Percentiles rank a stretch among this genome's conserved stretches.
phyloP scores from a whole-genome alignment of 2,113 vertebrate genomes.

The Triplophysa rosa region DNA sequence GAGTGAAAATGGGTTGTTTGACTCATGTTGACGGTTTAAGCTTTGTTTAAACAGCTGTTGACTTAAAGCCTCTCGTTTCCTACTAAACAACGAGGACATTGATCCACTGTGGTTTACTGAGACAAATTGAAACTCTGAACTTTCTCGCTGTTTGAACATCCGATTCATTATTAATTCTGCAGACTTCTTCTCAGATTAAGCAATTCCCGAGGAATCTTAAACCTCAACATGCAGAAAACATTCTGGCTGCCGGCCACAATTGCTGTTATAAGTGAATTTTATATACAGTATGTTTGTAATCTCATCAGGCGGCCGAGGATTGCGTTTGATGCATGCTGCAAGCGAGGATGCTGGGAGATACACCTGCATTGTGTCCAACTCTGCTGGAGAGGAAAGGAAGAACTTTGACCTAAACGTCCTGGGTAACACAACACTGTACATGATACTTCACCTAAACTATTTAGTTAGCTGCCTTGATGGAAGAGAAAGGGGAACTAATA shows the following conservation, averaged over 20 bases:
- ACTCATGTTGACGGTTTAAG: slow-evolving; percentile 38
- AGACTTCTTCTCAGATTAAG: not conserved
- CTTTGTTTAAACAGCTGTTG: slow-evolving; percentile 60
- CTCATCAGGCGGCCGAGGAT: slow-evolving; percentile 79
- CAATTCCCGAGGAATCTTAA: not conserved
- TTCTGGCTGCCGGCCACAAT: not conserved
- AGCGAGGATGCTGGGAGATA: slow-evolving; percentile 83
- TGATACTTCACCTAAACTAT: not conserved
- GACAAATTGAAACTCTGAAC: not conserved
- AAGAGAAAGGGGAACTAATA: no score
- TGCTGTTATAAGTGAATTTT: not conserved
- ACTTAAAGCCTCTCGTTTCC: slow-evolving; percentile 20
- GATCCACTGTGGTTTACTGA: slow-evolving; percentile 25
- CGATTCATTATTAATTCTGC: not conserved
- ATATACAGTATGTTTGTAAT: slow-evolving; percentile 40
- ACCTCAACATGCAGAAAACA: not conserved
- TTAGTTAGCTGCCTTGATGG: no score
- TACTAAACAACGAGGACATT: slow-evolving; percentile 37
- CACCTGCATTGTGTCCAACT: slow-evolving; percentile 85
- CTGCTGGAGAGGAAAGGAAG: slow-evolving; percentile 86
- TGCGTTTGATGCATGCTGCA: slow-evolving; percentile 79
- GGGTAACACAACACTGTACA: slow-evolving; percentile 68
- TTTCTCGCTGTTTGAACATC: not conserved
- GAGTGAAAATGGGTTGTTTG: slow-evolving; percentile 26
- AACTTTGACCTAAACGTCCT: slow-evolving; percentile 84